These are phyloP conservation scores for Heliothis peltigera DNA, from an alignment of 2,888 invertebrate genomes.

Conservation along the genomic window DNA sequence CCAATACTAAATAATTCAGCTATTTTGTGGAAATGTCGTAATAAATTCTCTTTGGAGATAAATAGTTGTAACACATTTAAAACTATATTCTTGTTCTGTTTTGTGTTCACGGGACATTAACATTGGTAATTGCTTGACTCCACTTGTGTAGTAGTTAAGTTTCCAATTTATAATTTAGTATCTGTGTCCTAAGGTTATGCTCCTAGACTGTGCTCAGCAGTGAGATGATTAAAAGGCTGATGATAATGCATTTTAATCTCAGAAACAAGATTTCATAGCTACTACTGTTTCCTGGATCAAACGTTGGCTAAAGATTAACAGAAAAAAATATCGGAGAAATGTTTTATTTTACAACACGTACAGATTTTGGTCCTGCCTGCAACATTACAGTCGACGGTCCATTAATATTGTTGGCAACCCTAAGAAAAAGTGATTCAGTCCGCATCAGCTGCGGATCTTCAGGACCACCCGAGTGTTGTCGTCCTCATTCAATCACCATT, in stretches of 20 bases:
- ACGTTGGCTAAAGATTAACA: neutral
- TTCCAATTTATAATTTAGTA: slow-evolving; percentile 30
- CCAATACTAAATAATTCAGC: slow-evolving; percentile 57
- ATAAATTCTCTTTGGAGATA: slow-evolving; percentile 60
- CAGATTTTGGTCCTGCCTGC: slow-evolving; percentile 42
- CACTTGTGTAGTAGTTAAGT: slow-evolving; percentile 22
- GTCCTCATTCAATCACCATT: slow-evolving; percentile 78
- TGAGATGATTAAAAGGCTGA: no score
- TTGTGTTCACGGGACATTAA: slow-evolving; percentile 59
- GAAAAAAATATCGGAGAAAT: slow-evolving; percentile 14
- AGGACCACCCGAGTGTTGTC: slow-evolving; percentile 66
- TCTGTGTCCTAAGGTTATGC: no score
- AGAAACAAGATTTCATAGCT: slow-evolving; percentile 14
- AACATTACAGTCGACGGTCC: slow-evolving; percentile 52
- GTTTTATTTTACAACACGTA: slow-evolving; percentile 20
- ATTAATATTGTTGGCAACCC: slow-evolving; percentile 68
- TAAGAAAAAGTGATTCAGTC: slow-evolving; percentile 67
- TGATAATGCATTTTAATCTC: slow-evolving; percentile 26
- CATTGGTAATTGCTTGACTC: slow-evolving; percentile 53
- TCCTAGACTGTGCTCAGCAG: no score
- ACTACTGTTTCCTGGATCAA: slow-evolving; percentile 42
- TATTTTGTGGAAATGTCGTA: slow-evolving; percentile 59
- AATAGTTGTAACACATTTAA: slow-evolving; percentile 41
- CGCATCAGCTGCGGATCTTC: slow-evolving; percentile 64
- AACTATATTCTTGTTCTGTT: slow-evolving; percentile 41